Percentiles rank a stretch among this genome's conserved stretches.
These are phyloP conservation scores for Tipula lateralis DNA, from an alignment of 2,888 invertebrate species.

Conservation along the genomic window DNA sequence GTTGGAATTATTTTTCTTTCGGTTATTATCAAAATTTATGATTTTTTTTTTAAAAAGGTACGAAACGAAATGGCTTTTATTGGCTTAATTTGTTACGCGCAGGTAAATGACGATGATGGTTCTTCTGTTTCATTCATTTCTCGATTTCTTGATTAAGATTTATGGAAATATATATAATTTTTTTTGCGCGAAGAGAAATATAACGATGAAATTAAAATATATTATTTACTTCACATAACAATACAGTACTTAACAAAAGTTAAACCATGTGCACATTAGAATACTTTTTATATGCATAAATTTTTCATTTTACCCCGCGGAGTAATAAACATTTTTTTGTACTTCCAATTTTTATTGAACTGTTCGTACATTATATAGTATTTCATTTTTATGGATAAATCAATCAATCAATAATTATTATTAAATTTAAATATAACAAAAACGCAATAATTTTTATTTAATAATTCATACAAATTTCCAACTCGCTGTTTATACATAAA, in stretches of 20 bases:
- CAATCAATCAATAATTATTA: constrained; percentile 24
- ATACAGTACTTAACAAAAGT: not conserved
- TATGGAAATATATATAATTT: not conserved
- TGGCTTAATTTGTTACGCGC: constrained; percentile 4
- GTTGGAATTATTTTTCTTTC: not conserved
- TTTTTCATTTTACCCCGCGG: not conserved
- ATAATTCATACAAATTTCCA: not conserved
- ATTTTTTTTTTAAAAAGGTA: not conserved
- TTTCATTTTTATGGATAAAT: not conserved
- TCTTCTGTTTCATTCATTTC: not conserved
- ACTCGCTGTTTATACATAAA: not conserved
- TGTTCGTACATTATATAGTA: not conserved
- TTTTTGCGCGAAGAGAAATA: not conserved
- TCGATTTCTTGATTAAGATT: not conserved
- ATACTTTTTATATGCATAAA: not conserved
- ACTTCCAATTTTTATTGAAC: not conserved
- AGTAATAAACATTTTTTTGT: not conserved
- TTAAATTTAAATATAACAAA: constrained; percentile 12
- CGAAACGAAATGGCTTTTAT: not conserved
- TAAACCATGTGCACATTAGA: not conserved
- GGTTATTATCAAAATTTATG: not conserved
- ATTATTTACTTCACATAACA: not conserved
- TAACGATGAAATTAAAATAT: not conserved
- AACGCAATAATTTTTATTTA: not conserved
- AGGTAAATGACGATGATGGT: not conserved